phyloP scores from a whole-genome alignment of 2,113 vertebrate genomes.

The Bolborhynchus lineola region DNA sequence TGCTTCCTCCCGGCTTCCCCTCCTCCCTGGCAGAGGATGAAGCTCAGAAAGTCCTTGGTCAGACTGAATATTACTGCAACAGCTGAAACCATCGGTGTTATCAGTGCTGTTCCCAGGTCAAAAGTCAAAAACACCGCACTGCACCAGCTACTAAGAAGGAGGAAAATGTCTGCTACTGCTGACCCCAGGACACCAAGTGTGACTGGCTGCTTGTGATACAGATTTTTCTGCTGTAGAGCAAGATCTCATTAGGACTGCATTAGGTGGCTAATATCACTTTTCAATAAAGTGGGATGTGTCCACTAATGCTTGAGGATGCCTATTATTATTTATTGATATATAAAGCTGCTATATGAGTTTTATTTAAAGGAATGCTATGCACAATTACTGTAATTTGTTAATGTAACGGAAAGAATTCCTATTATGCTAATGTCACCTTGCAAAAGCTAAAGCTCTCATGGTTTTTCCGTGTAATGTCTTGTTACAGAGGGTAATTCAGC shows the following conservation, averaged over 20 bases:
- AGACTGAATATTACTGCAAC: too few species aligned
- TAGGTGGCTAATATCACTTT: background rate
- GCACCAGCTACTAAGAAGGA: too few species aligned
- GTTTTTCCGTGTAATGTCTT: background rate
- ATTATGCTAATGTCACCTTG: slow-evolving; percentile 23
- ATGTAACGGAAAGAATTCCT: background rate
- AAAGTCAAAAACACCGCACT: too few species aligned
- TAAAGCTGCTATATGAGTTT: slow-evolving; percentile 1
- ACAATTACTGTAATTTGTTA: slow-evolving; percentile 40
- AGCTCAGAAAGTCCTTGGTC: too few species aligned
- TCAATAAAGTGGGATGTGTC: background rate
- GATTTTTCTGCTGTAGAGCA: background rate
- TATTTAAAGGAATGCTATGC: background rate
- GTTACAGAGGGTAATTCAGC: background rate
- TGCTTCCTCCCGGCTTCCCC: too few species aligned
- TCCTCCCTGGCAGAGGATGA: too few species aligned
- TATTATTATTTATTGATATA: slow-evolving; percentile 49
- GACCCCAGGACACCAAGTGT: background rate
- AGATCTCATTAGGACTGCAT: background rate
- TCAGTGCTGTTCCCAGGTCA: too few species aligned
- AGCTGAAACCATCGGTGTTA: too few species aligned
- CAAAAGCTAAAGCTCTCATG: background rate
- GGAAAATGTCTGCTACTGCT: too few species aligned
- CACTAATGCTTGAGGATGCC: background rate
- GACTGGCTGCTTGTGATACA: background rate